Evolutionary conservation across 2,797 vertebrate species (phyloP).

Genomic region (Syngnathus rostellatus): DNA sequence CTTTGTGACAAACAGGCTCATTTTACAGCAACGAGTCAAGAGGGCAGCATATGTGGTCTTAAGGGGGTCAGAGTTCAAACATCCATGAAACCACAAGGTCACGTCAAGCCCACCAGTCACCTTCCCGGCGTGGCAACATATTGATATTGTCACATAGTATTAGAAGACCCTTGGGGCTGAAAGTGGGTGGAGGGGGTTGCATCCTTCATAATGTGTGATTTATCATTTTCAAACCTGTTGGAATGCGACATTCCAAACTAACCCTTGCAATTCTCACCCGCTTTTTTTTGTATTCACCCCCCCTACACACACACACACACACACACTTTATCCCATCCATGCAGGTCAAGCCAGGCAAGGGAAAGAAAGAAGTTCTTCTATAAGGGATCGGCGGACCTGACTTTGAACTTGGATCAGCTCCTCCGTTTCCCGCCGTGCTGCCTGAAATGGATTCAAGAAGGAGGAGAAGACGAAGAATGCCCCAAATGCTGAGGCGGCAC

Average conservation of each 20-base stretch:
- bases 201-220: constrained; percentile 1
- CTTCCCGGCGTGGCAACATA: constrained; percentile 79
- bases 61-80: constrained; percentile 81
- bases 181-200: not conserved
- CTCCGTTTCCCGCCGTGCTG: constrained; percentile 84
- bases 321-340: constrained; percentile 13
- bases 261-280: constrained; percentile 24
- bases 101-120: constrained; percentile 69
- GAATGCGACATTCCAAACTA: constrained; percentile 47
- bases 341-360: not conserved
- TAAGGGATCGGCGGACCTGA: constrained; percentile 80
- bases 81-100: constrained; percentile 79
- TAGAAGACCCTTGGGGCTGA: constrained; percentile 20
- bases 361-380: constrained; percentile 85
- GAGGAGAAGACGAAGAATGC: constrained; percentile 62
- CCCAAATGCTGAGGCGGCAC: not conserved
- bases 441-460: constrained; percentile 66
- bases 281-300: constrained; percentile 15
- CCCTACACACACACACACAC: no score
- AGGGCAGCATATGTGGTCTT: constrained; percentile 78
- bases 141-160: constrained; percentile 75
- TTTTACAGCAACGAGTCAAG: constrained; percentile 70
- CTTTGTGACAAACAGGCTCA: constrained; percentile 75
- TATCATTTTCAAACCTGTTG: constrained; percentile 68
- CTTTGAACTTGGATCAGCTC: constrained; percentile 99